Evolutionary conservation across 2,113 vertebrate genomes (phyloP).

Genomic region (Sinocyclocheilus anophthalmus): DNA sequence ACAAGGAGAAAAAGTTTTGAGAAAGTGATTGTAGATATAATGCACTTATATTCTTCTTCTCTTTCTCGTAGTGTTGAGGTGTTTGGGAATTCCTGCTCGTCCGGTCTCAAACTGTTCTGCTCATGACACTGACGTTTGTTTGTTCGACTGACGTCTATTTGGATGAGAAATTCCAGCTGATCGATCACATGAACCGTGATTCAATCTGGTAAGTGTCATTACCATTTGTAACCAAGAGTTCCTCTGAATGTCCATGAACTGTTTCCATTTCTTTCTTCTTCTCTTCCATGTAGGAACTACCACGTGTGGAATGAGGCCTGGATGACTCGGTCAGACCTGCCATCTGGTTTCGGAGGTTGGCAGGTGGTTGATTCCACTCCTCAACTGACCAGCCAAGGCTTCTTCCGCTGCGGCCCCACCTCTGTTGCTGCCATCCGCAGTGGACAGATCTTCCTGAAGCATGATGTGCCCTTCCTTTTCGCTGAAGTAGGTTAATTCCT

Average conservation of each 20-base stretch:
- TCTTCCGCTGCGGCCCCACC: slow-evolving; percentile 86
- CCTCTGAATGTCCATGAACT: no score
- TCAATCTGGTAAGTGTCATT: slow-evolving; percentile 83
- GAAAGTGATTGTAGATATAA: neutral
- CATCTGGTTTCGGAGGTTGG: slow-evolving; percentile 81
- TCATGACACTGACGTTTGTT: slow-evolving; percentile 87
- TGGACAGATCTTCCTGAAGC: slow-evolving; percentile 84
- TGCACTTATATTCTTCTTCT: neutral
- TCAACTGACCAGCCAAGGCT: slow-evolving; percentile 89
- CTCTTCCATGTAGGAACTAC: slow-evolving; percentile 82
- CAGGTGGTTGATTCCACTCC: slow-evolving; percentile 82
- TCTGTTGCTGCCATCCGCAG: slow-evolving; percentile 82
- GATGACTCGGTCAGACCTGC: slow-evolving; percentile 89
- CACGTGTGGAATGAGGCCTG: slow-evolving; percentile 94
- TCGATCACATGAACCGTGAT: slow-evolving; percentile 81
- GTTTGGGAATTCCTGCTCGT: slow-evolving; percentile 85
- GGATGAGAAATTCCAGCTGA: slow-evolving; percentile 84
- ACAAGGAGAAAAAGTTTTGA: neutral
- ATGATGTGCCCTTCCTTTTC: slow-evolving; percentile 85
- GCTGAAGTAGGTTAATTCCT: slow-evolving; percentile 78
- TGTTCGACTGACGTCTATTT: slow-evolving; percentile 84
- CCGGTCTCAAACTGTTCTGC: slow-evolving; percentile 88
- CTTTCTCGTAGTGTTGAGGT: slow-evolving; percentile 80
- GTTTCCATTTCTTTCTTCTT: neutral
- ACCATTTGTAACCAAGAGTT: neutral